Evolutionary conservation across 2,888 invertebrate species (phyloP), one percentile per base, ranked within the genome.

Genomic region (Nemotelus nigrinus): DNA sequence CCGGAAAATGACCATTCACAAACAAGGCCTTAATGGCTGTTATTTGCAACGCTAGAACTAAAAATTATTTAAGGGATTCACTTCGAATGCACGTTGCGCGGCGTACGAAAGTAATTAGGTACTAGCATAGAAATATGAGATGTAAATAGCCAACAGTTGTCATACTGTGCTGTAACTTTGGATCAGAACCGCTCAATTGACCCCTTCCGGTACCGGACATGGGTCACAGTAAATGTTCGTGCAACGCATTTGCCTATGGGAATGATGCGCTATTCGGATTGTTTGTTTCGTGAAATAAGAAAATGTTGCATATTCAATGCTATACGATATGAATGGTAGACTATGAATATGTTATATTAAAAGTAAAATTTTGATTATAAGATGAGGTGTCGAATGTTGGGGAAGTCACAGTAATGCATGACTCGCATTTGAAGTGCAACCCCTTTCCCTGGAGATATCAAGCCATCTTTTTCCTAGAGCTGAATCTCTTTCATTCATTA

Each of bases 191-290:
- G 78, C 79, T 81, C 80, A 82, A 82, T 82, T 82, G 82, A 82
- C 80, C 79, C 80, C 81, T 82, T 82, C 82, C 82, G 82, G 82
- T 82, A 80, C 82, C 82, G 82, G 82, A 82, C 82, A 81, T 81
- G 80, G 81, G 80, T 79, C 80, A 68, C 41, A 72, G 58, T 48
- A 25, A 7, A 65, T 78, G 48, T 63, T 41, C 48, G 48, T 74
- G 58, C 43, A 41, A 58, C 58, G 68, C 77, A 68, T 45, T 7
- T 44, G 48, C 2, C 6, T 76, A 55, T 8, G 47, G 76, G 47
- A 48, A 57, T 10, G 50, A 8, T 58, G 43, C 7, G 47, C 50
- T 44, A 48, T 41, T 70, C 39, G 48, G 53, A 70, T 39, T 53
- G 50, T 25, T 7, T 70, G 3, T 39, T 65, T 25, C 25, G 25